A percentile compares a stretch with the other conserved stretches of the same genome.
Evolutionary conservation across 1,140 invertebrate species (phyloP).

Genomic region (Panagrolaimus sp.): DNA sequence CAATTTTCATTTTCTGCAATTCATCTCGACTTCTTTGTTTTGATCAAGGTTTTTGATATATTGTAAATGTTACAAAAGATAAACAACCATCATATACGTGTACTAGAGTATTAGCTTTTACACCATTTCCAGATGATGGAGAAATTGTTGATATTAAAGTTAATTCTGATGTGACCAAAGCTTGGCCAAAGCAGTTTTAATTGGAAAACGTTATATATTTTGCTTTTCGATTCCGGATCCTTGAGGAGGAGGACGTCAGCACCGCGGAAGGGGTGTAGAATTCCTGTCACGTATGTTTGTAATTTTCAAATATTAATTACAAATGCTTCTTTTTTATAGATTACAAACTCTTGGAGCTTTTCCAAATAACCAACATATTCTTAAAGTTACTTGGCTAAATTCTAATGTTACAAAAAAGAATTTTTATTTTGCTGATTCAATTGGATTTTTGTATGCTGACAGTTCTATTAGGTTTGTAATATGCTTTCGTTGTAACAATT

Average conservation of each 20-base stretch:
- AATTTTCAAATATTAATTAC: too few species aligned
- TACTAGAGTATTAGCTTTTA: background rate
- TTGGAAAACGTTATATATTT: background rate
- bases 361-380: background rate
- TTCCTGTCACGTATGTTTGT: background rate
- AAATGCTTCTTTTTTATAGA: too few species aligned
- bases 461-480: too few species aligned
- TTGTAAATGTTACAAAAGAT: background rate
- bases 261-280: background rate
- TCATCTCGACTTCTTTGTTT: background rate
- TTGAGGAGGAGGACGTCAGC: background rate
- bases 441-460: background rate
- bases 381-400: background rate
- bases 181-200: background rate
- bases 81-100: slow-evolving; percentile 10
- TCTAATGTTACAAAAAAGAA: background rate
- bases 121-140: background rate
- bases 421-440: background rate
- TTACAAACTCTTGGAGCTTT: background rate
- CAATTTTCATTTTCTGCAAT: background rate
- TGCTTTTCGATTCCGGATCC: slow-evolving; percentile 1
- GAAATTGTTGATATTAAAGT: background rate
- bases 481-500: too few species aligned
- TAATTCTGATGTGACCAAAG: background rate
- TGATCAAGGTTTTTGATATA: background rate